These are phyloP conservation scores for Polypedilum pembai DNA, from an alignment of 1,140 invertebrate species.

Conservation along the genomic window DNA sequence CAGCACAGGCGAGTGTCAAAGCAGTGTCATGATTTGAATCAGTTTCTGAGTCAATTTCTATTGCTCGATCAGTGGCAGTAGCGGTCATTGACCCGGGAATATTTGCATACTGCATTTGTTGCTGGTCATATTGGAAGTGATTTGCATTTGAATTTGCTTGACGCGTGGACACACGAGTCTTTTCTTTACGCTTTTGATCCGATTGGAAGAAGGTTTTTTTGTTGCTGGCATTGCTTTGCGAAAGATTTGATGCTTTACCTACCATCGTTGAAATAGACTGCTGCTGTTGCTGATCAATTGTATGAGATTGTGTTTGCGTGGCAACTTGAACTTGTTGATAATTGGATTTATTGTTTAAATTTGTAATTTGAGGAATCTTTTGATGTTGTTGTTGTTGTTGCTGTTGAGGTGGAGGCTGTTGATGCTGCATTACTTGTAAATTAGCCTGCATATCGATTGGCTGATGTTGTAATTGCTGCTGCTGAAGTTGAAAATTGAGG, in stretches of 20 bases:
- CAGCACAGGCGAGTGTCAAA: conserved; percentile 91
- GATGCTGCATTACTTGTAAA: conserved; percentile 36
- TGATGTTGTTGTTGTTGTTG: conserved; percentile 40
- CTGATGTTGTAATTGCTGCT: conserved; percentile 35
- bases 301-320: conserved; percentile 43
- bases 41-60: conserved; percentile 92
- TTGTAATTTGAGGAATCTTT: conserved; percentile 48
- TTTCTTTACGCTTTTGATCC: conserved; percentile 19
- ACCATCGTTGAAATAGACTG: conserved; percentile 34
- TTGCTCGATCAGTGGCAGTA: conserved; percentile 51
- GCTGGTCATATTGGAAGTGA: conserved; percentile 21
- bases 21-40: conserved; percentile 98
- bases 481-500: conserved; percentile 35
- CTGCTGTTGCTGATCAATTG: conserved; percentile 36
- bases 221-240: background rate
- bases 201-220: background rate
- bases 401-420: conserved; percentile 37
- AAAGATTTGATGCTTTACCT: conserved; percentile 32
- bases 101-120: conserved; percentile 24
- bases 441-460: conserved; percentile 34
- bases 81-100: conserved; percentile 45
- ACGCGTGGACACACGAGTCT: background rate
- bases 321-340: conserved; percentile 24
- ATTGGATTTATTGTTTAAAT: conserved; percentile 50
- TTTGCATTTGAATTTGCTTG: background rate